phyloP scores from a whole-genome alignment of 2,888 invertebrate genomes.

The Athalia circularis region DNA sequence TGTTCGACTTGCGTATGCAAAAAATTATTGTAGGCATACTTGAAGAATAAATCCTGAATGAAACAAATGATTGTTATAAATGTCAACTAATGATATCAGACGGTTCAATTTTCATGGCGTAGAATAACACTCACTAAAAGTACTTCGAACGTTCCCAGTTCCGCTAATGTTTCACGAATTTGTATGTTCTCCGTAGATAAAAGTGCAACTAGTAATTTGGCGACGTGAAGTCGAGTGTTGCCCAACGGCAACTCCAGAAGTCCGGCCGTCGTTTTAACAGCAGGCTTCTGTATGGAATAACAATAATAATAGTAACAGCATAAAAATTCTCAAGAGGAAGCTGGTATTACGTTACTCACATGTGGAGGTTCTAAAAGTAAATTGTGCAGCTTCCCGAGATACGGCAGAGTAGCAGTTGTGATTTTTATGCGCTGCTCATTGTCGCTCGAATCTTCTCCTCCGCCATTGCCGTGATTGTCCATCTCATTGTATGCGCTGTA shows the following conservation, averaged over 20 bases:
- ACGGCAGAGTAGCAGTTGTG: constrained; percentile 81
- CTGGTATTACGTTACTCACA: constrained; percentile 73
- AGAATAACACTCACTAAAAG: constrained; percentile 74
- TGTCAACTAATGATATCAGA: constrained; percentile 56
- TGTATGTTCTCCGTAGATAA: constrained; percentile 83
- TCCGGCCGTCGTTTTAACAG: constrained; percentile 83
- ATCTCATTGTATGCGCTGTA: constrained; percentile 58
- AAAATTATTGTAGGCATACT: constrained; percentile 96
- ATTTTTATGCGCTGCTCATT: constrained; percentile 79
- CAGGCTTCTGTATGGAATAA: constrained; percentile 75
- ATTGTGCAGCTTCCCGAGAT: constrained; percentile 83
- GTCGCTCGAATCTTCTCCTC: constrained; percentile 74
- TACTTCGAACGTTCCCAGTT: constrained; percentile 77
- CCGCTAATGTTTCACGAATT: constrained; percentile 81
- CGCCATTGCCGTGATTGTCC: constrained; percentile 66
- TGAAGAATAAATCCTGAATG: constrained; percentile 91
- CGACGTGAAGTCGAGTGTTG: constrained; percentile 86
- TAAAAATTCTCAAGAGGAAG: background rate
- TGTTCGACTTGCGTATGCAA: constrained; percentile 92
- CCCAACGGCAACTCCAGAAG: constrained; percentile 86
- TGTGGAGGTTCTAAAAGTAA: constrained; percentile 83
- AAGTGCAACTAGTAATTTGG: constrained; percentile 86
- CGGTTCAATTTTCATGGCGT: constrained; percentile 77
- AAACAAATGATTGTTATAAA: background rate
- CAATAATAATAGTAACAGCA: background rate